Evolutionary conservation across 2,113 vertebrate genomes (phyloP).

Genomic region (Microcebus tavaratra): DNA sequence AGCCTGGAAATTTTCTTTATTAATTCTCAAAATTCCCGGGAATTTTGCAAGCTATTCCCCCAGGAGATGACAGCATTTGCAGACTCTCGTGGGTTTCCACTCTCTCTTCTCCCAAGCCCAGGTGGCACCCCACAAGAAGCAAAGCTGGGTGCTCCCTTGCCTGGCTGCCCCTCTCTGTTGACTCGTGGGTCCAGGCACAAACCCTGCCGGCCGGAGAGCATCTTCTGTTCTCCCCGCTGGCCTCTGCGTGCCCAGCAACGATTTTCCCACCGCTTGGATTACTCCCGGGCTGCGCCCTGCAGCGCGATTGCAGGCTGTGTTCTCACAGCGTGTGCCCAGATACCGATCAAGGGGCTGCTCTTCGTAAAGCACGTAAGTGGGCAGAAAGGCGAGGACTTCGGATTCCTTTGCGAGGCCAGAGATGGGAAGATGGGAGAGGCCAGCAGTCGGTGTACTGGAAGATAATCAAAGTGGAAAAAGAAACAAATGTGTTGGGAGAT

Average conservation of each 20-base stretch:
- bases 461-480: not conserved
- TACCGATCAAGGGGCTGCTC: not conserved
- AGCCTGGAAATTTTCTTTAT: not conserved
- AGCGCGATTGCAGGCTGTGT: constrained; percentile 44
- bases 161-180: not conserved
- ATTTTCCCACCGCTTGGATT: constrained; percentile 29
- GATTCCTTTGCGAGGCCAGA: not conserved
- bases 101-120: not conserved
- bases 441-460: not conserved
- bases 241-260: not conserved
- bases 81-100: fast-evolving
- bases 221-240: not conserved
- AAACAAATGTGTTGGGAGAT: not conserved
- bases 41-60: not conserved
- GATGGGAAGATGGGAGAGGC: constrained; percentile 23
- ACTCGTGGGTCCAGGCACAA: not conserved
- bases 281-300: not conserved
- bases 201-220: not conserved
- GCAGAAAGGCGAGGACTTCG: not conserved
- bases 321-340: constrained; percentile 57
- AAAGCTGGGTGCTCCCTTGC: fast-evolving
- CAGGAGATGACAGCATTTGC: not conserved
- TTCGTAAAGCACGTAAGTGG: not conserved
- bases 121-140: not conserved
- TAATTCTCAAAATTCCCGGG: not conserved